Evolutionary conservation across 2,113 vertebrate species (phyloP), one percentile per base, ranked within the genome.

Genomic region (Mus spicilegus): DNA sequence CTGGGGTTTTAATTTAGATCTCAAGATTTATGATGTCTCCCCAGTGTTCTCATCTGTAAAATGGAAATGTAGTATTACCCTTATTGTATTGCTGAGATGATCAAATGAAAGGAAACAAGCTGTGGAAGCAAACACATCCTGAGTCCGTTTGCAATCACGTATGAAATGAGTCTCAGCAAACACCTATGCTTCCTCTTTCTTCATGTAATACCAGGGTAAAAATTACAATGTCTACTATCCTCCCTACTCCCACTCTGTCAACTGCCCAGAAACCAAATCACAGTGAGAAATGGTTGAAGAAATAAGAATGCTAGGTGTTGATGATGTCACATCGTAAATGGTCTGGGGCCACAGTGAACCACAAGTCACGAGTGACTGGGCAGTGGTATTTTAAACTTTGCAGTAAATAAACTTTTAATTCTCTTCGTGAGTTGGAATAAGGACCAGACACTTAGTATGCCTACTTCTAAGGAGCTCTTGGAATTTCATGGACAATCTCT

Each of bases 1-100:
- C 17, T 95, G 58, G 76, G 33, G 87, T 93, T 96, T 76, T 95
- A 90, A 92, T 93, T 78, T 90, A 92, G 39, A 56, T 26, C 36
- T 87, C 81, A 75, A 91, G 16, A 77, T 73, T 70, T 81, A 72
- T 11, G 10, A 93, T 58, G 69, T 94, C n/a, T 94, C 30, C 49
- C 0, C 26, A 90, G 76, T 61, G 75, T 77, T 28, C 28, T 84
- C 49, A 69, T 75, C 67, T 93, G 24, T 94, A 80, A 87, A 93
- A 92, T 81, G 90, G 33, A 20, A 92, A 65, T 87, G 36, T 69
- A 56, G 58, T 77, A 54, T 49, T 87, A 56, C 39, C 49, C 7
- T 80, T 28, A 63, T 3, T 16, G 82, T 86, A 42, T 49, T 93
- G 56, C 54, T 93, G 9, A 33, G 75, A 88, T 78, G 65, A 87